A percentile compares a stretch with the other conserved stretches of the same genome.
phyloP scores from a whole-genome alignment of 1,140 invertebrate genomes.

The Drosophila ficusphila region DNA sequence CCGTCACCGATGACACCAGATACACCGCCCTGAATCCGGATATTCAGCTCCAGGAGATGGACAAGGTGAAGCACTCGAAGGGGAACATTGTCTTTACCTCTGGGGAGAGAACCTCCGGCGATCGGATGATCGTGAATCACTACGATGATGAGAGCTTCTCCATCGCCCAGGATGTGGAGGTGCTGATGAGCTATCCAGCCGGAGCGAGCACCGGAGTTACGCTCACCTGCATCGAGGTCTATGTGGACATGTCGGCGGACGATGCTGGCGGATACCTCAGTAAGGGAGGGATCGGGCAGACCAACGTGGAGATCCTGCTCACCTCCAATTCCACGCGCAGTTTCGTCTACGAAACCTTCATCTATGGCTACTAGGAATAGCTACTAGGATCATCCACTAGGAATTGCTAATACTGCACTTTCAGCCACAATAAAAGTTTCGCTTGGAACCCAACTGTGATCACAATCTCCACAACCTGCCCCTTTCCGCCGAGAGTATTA shows the following conservation, averaged over 20 bases:
- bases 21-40: slow-evolving; percentile 47
- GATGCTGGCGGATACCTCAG: slow-evolving; percentile 62
- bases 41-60: slow-evolving; percentile 27
- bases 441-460: slow-evolving; percentile 73
- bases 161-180: slow-evolving; percentile 59
- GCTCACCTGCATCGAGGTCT: slow-evolving; percentile 69
- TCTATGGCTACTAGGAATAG: slow-evolving; percentile 80
- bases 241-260: slow-evolving; percentile 60
- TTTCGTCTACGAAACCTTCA: slow-evolving; percentile 69
- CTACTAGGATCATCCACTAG: no score
- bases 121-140: slow-evolving; percentile 60
- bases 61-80: slow-evolving; percentile 70
- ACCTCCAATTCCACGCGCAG: slow-evolving; percentile 56
- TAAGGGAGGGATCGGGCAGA: slow-evolving; percentile 61
- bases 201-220: slow-evolving; percentile 32
- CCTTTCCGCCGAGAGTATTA: slow-evolving; percentile 17
- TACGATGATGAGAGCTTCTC: slow-evolving; percentile 67
- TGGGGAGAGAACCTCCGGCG: slow-evolving; percentile 63
- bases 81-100: slow-evolving; percentile 68
- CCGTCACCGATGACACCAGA: slow-evolving; percentile 60
- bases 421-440: slow-evolving; percentile 35
- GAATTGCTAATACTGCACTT: slow-evolving; percentile 11
- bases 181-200: slow-evolving; percentile 58
- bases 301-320: slow-evolving; percentile 55
- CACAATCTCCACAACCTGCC: slow-evolving; percentile 21